phyloP scores from a whole-genome alignment of 2,113 vertebrate species.

The Hemichromis elongatus region DNA sequence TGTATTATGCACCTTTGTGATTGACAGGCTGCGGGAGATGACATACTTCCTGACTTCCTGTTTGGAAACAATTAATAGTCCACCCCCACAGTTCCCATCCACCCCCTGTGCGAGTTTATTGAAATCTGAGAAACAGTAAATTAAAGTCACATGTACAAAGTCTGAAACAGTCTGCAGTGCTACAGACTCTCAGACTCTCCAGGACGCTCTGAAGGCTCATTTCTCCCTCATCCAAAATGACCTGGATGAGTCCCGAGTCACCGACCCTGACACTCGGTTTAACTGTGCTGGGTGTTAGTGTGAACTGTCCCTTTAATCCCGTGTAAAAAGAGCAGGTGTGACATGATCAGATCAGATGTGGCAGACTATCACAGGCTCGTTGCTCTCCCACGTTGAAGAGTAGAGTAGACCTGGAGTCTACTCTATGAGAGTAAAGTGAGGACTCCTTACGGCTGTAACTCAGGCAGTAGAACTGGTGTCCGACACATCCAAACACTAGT shows the following conservation, averaged over 20 bases:
- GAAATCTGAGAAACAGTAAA: neutral
- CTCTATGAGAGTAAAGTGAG: neutral
- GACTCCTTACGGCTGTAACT: neutral
- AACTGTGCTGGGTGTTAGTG: neutral
- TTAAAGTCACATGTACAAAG: neutral
- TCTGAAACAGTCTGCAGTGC: neutral
- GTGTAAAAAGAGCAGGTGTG: neutral
- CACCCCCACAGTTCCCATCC: conserved; percentile 29
- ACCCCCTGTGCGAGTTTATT: neutral
- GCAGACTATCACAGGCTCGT: neutral
- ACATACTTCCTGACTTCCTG: conserved; percentile 32
- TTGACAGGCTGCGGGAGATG: conserved; percentile 21
- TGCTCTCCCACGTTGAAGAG: neutral
- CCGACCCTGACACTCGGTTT: neutral
- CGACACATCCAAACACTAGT: neutral
- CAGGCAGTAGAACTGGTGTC: neutral
- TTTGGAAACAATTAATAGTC: conserved; percentile 26
- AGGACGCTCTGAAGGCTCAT: neutral
- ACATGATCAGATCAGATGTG: neutral
- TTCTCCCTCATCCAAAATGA: neutral
- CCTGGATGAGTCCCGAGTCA: neutral
- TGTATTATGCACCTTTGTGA: neutral
- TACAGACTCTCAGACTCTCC: neutral
- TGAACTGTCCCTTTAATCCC: neutral
- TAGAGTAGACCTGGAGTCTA: too few relatives aligned